Evolutionary conservation across 2,888 invertebrate species (phyloP).

Genomic region (Odontocerum albicorne): DNA sequence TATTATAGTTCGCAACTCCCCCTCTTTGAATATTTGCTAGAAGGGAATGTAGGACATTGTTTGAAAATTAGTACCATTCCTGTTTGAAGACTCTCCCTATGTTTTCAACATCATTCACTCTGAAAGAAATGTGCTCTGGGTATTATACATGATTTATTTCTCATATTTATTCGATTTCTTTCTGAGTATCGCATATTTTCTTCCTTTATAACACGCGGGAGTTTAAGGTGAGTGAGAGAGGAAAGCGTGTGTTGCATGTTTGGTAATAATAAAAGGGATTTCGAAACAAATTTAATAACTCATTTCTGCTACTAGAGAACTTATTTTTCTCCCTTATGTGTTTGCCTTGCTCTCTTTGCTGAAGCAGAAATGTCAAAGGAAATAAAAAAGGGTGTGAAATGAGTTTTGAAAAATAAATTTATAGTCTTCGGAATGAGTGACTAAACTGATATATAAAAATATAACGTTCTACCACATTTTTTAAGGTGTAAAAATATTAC

Average conservation of each 20-base stretch:
- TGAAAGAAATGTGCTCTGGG: conserved; percentile 12
- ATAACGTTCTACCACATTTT: no score
- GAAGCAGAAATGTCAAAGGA: no score
- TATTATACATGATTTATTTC: conserved; percentile 20
- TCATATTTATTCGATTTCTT: conserved; percentile 16
- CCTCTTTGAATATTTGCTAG: conserved; percentile 1
- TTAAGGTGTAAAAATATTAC: no score
- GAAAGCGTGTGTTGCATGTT: conserved; percentile 6
- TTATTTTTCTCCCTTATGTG: no score
- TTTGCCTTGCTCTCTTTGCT: no score
- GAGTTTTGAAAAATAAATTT: no score
- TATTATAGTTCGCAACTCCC: background rate
- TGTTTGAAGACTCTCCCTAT: conserved; percentile 35
- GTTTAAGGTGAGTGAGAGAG: background rate
- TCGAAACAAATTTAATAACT: conserved; percentile 8
- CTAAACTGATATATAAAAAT: no score
- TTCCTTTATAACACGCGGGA: background rate
- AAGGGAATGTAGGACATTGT: conserved; percentile 34
- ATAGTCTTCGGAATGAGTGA: no score
- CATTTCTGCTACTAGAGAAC: no score
- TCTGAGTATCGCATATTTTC: background rate
- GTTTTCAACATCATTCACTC: no score
- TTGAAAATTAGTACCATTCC: conserved; percentile 35
- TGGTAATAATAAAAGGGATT: conserved; percentile 1
- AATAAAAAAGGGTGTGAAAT: no score